Conservation (phyloP, 2,888 invertebrate genomes). For the Callimorpha dominula region DNA sequence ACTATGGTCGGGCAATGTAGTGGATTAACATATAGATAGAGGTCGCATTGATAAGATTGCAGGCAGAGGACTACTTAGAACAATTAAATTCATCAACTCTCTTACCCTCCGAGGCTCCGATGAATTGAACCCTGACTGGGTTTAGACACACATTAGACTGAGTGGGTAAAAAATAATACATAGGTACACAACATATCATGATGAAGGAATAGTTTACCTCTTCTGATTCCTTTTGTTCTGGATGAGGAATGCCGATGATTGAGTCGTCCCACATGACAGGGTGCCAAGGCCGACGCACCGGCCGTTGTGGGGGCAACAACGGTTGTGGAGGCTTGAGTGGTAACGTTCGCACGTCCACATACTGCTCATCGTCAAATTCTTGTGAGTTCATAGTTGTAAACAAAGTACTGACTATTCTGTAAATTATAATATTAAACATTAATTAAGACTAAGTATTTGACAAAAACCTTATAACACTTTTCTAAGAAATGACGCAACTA, state of each 20-base stretch:
- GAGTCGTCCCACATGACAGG: conserved; percentile 88
- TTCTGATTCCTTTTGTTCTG: conserved; percentile 59
- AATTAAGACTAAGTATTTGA: no score
- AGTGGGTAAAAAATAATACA: background rate
- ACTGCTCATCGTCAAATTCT: conserved; percentile 65
- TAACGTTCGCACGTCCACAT: conserved; percentile 76
- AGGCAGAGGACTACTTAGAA: no score
- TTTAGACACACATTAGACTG: no score
- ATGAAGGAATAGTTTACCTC: conserved; percentile 43
- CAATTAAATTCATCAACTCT: no score
- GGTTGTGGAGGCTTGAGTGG: conserved; percentile 83
- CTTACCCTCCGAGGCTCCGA: no score
- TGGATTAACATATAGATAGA: no score
- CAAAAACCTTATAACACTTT: no score
- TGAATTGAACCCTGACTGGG: no score
- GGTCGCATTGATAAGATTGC: no score
- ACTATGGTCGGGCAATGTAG: no score
- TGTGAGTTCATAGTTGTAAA: conserved; percentile 50
- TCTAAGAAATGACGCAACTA: no score
- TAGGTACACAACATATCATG: background rate
- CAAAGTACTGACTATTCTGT: conserved; percentile 12
- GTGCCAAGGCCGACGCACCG: conserved; percentile 88
- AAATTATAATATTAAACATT: conserved; percentile 12
- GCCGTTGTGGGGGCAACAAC: conserved; percentile 78
- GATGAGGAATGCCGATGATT: conserved; percentile 71